Conservation (phyloP, 2,888 invertebrate species). For the Torymus auratus region DNA sequence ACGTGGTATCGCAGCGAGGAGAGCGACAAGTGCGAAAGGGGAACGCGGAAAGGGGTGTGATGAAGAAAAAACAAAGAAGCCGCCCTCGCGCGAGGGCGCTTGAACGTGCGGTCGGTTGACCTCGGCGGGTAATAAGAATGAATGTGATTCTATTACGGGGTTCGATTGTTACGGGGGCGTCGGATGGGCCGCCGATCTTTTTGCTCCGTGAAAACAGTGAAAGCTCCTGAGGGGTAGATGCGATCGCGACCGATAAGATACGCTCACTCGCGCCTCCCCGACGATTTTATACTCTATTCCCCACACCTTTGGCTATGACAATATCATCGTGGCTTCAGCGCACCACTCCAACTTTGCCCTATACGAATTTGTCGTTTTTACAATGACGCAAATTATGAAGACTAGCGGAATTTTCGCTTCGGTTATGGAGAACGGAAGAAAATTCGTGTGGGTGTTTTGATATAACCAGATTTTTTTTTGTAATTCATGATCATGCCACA, state of each 20-base stretch:
- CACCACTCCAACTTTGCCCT: constrained; percentile 22
- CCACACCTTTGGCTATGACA: constrained; percentile 25
- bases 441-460: no score
- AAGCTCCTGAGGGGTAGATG: constrained; percentile 65
- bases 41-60: not conserved
- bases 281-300: constrained; percentile 62
- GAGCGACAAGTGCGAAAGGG: not conserved
- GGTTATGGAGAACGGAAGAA: no score
- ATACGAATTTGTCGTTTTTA: constrained; percentile 55
- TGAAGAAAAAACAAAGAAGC: constrained; percentile 33
- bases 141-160: constrained; percentile 77
- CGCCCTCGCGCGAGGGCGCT: not conserved
- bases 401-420: no score
- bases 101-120: constrained; percentile 67
- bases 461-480: no score
- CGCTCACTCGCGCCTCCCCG: constrained; percentile 29
- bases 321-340: constrained; percentile 27
- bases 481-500: no score
- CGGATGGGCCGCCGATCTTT: constrained; percentile 60
- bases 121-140: constrained; percentile 76
- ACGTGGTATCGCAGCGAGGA: not conserved
- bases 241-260: constrained; percentile 69
- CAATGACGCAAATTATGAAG: constrained; percentile 42
- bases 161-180: constrained; percentile 75
- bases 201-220: constrained; percentile 33